Evolutionary conservation across 2,797 vertebrate species (phyloP), one percentile per base, ranked within the genome.

Genomic region (Argentina silus): DNA sequence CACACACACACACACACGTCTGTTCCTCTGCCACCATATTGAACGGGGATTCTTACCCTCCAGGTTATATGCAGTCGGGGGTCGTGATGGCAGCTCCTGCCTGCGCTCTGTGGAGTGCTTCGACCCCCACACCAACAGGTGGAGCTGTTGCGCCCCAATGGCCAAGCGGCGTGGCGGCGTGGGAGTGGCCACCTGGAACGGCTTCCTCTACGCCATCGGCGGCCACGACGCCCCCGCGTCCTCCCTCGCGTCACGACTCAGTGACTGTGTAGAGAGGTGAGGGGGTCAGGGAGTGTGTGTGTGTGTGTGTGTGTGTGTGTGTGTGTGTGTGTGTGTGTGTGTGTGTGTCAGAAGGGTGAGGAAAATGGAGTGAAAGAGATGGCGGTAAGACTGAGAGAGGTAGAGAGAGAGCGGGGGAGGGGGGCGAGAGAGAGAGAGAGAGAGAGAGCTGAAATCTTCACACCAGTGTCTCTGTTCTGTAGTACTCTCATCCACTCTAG

Each of bases 51-150:
- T n/a, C 27, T 43, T 15, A 9, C 66, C 5, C 23, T 17, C 48
- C 84, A 99, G 98, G 88, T 88, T 99, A 81, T 99, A 98, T 86
- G 97, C 97, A 67, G 96, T 99, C 45, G 97, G 98, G 77, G 98
- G 97, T 81, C 95, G 97, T 64, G 97, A 99, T 78, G 97, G 98
- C 84, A 98, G 96, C 75, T 98, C 98, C 62, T 99, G 97, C 86
- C 95, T 99, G 81, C 97, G 97, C 59, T 98, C 98, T 44, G 97
- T 99, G 68, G 98, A 99, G 90, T 97, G 96, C 91, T 99, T 99
- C 76, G 97, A 99, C 90, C 98, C 98, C 73, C 98, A 99, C 90
- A 99, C 93, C 70, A 99, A 99, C 90, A 99, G 98, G 85, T 99
- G 98, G 98, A 97, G 88, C 5, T 89, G 90, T 47, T 99, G 98